Conservation (phyloP, 2,888 invertebrate genomes). For the Lepidonotus clava region DNA sequence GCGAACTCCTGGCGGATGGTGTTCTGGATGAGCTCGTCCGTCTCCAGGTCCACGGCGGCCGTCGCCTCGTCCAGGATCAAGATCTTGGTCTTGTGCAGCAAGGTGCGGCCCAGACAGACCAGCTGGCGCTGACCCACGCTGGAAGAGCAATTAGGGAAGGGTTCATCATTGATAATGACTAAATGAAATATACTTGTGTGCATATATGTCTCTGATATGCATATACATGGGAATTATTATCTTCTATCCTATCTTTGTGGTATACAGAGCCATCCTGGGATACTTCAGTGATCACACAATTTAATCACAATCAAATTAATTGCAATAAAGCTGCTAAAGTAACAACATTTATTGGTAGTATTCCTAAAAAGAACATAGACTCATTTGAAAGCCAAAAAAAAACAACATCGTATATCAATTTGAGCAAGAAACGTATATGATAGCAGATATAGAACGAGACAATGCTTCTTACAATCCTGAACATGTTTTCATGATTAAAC, state of each 20-base stretch:
- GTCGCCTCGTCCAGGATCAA: conserved; percentile 94
- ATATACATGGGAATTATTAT: background rate
- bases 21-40: conserved; percentile 90
- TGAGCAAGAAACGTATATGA: background rate
- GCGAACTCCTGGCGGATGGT: conserved; percentile 93
- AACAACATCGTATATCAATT: background rate
- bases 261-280: background rate
- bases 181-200: background rate
- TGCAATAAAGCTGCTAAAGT: too few species aligned
- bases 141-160: conserved; percentile 55
- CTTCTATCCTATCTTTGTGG: background rate
- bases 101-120: conserved; percentile 91
- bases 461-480: background rate
- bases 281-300: background rate
- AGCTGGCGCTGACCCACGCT: conserved; percentile 95
- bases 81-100: conserved; percentile 92
- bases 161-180: background rate
- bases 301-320: background rate
- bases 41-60: conserved; percentile 94
- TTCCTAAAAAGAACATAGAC: background rate
- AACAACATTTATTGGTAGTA: too few species aligned
- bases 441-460: background rate
- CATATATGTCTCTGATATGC: background rate
- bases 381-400: background rate
- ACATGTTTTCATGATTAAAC: background rate